Evolutionary conservation across 2,797 vertebrate species (phyloP), one percentile per base, ranked within the genome.

Genomic region (Lerista edwardsae): DNA sequence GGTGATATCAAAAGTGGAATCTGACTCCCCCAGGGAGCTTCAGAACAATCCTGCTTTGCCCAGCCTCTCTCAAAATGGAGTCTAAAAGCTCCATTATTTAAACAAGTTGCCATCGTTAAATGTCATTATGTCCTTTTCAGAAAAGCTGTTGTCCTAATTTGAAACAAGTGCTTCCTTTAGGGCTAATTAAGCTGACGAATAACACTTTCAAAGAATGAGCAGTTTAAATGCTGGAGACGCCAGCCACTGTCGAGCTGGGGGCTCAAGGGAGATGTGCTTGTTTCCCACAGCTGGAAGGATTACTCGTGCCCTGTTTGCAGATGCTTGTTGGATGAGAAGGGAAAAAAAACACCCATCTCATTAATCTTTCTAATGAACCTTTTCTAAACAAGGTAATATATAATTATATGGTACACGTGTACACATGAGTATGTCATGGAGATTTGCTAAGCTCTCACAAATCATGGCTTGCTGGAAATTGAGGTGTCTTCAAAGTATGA

Each of bases 131-230:
- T 91, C 85, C 87, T 93, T 94, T 91, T 89, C 34, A 1, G 83
- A 88, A 90, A 93, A 87, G 89, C 83, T 90, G 81, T 92, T 94
- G 89, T 91, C 91, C 91, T 93, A 39, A 91, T 95, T 93, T 89
- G 88, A 94, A 93, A 87, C 41, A 89, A 93, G 90, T 88, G 85
- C 84, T 95, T 95, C 92, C 93, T 95, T 93, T 91, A 92, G 92
- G 93, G 89, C 90, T 94, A 95, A 96, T 95, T 95, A 95, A 89
- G 85, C 92, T 94, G 93, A 93, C 88, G 89, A 94, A 94, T 90
- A 88, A 75, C 84, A n/a, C 85, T 93, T 86, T 69, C 65, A 31
- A 51, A 90, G 88, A 93, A 39, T 36, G 79, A 89, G 82, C 55
- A 68, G 86, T 90, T 92, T 90, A 88, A 77, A 84, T 82, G 85